These are phyloP conservation scores for Folsomia candida DNA, from an alignment of 2,888 invertebrate genomes.

Conservation along the genomic window DNA sequence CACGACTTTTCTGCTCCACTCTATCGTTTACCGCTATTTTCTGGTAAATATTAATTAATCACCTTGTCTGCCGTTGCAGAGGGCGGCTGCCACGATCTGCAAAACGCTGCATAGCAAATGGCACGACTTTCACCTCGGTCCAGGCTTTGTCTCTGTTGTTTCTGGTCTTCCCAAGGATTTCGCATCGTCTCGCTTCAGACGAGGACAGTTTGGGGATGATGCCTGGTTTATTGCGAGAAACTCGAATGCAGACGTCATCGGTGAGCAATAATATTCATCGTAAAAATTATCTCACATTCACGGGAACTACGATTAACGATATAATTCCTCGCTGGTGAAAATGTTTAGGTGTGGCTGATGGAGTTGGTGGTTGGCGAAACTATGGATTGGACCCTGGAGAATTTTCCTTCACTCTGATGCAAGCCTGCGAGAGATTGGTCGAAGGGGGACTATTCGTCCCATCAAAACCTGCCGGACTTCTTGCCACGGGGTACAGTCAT, in stretches of 20 bases:
- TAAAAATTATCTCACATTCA: conserved; percentile 1
- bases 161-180: conserved; percentile 93
- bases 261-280: conserved; percentile 59
- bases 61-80: too few relatives aligned
- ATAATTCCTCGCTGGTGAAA: too few relatives aligned
- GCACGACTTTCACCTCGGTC: conserved; percentile 45
- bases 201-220: conserved; percentile 95
- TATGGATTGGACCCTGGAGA: conserved; percentile 97
- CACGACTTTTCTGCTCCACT: too few relatives aligned
- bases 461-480: conserved; percentile 78
- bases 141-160: conserved; percentile 63
- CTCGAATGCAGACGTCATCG: conserved; percentile 85
- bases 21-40: too few relatives aligned
- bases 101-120: conserved; percentile 42
- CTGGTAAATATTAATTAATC: too few relatives aligned
- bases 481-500: conserved; percentile 89
- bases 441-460: conserved; percentile 83
- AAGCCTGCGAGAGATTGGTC: conserved; percentile 88
- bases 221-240: conserved; percentile 84
- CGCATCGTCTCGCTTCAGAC: conserved; percentile 70
- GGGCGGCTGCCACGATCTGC: conserved; percentile 37
- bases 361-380: conserved; percentile 96
- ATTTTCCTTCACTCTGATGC: conserved; percentile 92
- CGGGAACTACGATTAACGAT: too few relatives aligned
- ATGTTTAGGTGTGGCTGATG: conserved; percentile 87